Evolutionary conservation across 2,797 vertebrate genomes (phyloP), one percentile per base, ranked within the genome.

Genomic region (Betta splendens): DNA sequence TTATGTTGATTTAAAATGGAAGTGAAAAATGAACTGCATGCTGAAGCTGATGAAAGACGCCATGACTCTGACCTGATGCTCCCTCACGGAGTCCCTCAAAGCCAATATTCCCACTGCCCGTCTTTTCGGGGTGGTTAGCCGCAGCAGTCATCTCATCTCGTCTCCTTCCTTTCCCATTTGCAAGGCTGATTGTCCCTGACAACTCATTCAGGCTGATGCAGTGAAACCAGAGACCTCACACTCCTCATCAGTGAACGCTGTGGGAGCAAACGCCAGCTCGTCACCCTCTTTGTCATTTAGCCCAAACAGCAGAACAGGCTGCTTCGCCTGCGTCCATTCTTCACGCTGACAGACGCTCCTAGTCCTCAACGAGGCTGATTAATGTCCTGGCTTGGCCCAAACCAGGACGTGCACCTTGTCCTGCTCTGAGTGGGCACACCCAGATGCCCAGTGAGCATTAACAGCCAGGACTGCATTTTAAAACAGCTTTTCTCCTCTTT

Each of bases 101-200:
- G 33, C 51, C 45, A 52, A 55, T 59, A 52, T 69, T 71, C 45
- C 47, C 53, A 15, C 55, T 40, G 60, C 83, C 37, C 53, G 77
- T 87, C 72, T 74, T 85, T 85, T 87, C 77, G 65, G 77, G 74
- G 53, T 70, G 77, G 79, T 85, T 85, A 82, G 66, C 43, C 64
- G 50, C 25, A 64, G 58, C 62, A 68, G 26, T 73, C 67, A 48
- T 69, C 64, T 66, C 18, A 36, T 69, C 69, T 72, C 67, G 59
- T 70, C 64, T 78, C 85, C 68, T 85, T 82, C 81, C 59, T 71
- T 65, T 74, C 59, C 69, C 53, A 82, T 85, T 87, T 83, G 79
- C 75, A 61, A 80, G 75, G 77, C 74, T 77, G 82, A 86, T 83
- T 77, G 72, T 77, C 80, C 77, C 64, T 58, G 80, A 87, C 80